Evolutionary conservation across 1,140 invertebrate genomes (phyloP).

Genomic region (Acromyrmex heyeri): DNA sequence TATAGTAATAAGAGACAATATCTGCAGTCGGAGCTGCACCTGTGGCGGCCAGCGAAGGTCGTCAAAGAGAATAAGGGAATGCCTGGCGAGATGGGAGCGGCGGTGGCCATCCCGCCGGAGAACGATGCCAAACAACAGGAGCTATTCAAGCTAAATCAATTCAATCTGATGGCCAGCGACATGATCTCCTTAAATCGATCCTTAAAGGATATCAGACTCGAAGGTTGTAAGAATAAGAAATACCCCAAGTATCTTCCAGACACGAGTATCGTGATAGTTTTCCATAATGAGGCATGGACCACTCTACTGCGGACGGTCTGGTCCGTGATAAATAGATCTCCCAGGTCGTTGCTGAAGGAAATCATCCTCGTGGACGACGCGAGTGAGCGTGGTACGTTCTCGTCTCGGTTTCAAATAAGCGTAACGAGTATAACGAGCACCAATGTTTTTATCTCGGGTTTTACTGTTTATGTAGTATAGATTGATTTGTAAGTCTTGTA

Average conservation of each 20-base stretch:
- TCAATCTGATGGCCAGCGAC: conserved; percentile 99
- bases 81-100: conserved; percentile 95
- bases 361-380: conserved; percentile 98
- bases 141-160: conserved; percentile 99
- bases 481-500: background rate
- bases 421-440: background rate
- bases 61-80: conserved; percentile 90
- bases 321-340: conserved; percentile 98
- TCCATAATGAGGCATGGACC: conserved; percentile 99
- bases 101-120: conserved; percentile 94
- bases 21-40: conserved; percentile 87
- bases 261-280: conserved; percentile 98
- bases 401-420: background rate
- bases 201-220: conserved; percentile 96
- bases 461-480: background rate
- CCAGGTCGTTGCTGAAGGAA: conserved; percentile 94
- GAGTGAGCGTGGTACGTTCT: conserved; percentile 93
- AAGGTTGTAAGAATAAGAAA: conserved; percentile 92
- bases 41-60: conserved; percentile 91
- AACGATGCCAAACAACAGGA: conserved; percentile 96
- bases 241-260: conserved; percentile 93
- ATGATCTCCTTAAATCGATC: conserved; percentile 98
- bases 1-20: conserved; percentile 79
- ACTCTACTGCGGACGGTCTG: conserved; percentile 97
- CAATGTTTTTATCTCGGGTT: background rate